Percentiles rank a stretch among this genome's conserved stretches.
These are phyloP conservation scores for Adelognathus sp. DNA, from an alignment of 2,888 invertebrate genomes.

Conservation along the genomic window DNA sequence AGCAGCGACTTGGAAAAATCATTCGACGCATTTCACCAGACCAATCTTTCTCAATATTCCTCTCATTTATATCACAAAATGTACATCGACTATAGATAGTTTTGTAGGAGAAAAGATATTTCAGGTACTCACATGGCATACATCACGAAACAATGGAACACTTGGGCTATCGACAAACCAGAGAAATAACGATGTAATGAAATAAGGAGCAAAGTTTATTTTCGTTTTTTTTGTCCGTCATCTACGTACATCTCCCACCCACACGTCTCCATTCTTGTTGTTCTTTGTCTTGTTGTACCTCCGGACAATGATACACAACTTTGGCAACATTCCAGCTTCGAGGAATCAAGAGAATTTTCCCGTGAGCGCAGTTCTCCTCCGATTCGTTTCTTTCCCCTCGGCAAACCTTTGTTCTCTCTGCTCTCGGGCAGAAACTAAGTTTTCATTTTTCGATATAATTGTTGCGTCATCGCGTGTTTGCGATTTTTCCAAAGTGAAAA, in stretches of 20 bases:
- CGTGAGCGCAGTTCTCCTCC: conserved; percentile 26
- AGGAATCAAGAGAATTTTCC: conserved; percentile 72
- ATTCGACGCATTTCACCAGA: no score
- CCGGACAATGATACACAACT: conserved; percentile 74
- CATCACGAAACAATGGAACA: conserved; percentile 33
- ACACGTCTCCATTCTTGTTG: conserved; percentile 19
- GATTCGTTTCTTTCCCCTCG: not conserved
- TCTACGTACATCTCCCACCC: not conserved
- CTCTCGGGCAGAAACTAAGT: conserved; percentile 21
- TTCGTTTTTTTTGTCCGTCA: conserved; percentile 42
- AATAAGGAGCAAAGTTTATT: conserved; percentile 47
- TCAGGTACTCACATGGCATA: not conserved
- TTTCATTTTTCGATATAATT: conserved; percentile 2
- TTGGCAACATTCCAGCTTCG: conserved; percentile 75
- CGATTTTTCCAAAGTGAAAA: conserved; percentile 53
- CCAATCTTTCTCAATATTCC: no score
- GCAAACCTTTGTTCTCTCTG: conserved; percentile 19
- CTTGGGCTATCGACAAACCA: conserved; percentile 30
- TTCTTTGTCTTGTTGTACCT: conserved; percentile 69
- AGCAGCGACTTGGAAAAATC: no score
- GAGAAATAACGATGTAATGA: conserved; percentile 34
- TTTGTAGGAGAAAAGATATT: no score
- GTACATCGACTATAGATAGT: no score
- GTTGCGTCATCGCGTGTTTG: not conserved
- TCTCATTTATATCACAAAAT: no score